Evolutionary conservation across 1,140 invertebrate species (phyloP), one percentile per base, ranked within the genome.

Genomic region (Drosophila novamexicana): DNA sequence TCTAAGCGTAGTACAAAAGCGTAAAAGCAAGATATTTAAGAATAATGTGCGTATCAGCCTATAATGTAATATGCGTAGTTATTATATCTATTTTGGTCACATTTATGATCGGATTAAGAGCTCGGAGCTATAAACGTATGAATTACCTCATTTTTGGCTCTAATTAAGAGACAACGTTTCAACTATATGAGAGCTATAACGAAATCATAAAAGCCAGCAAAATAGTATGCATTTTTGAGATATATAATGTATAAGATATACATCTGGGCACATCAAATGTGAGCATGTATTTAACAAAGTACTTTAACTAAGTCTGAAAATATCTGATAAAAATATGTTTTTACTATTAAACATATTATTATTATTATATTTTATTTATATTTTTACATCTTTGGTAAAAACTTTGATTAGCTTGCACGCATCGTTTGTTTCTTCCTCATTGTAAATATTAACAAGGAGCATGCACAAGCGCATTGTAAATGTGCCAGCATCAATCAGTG

Each of bases 71-170:
- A 45, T 9, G 6, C 7, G 7, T 18, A 45, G 16, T 39, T 16
- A 40, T 12, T 67, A 7, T 47, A n/a, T 61, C 32, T 68, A 61
- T 68, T 42, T 59, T 68, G 54, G 44, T 16, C 14, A 57, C n/a
- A 32, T 50, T n/a, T 58, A 34, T 34, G 39, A 29, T 49, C 39
- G 6, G 45, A 50, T 22, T 40, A 40, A 36, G n/a, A 39, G 6
- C 56, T 36, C 37, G 10, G 5, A 14, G 57, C 39, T 7, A 62
- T 47, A 52, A 69, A 62, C 16, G 8, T 37, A 9, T 42, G 29
- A 47, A 12, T 56, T 56, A 39, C 39, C 53, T 53, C 39, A 34
- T 57, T 40, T 45, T 42, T 36, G 32, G 42, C 14, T 12, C 45
- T 57, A 36, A 44, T 53, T 52, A 40, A 49, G 36, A 42, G 42